These are phyloP conservation scores for Ypsolopha scabrella DNA, from an alignment of 2,888 invertebrate species.

Conservation along the genomic window DNA sequence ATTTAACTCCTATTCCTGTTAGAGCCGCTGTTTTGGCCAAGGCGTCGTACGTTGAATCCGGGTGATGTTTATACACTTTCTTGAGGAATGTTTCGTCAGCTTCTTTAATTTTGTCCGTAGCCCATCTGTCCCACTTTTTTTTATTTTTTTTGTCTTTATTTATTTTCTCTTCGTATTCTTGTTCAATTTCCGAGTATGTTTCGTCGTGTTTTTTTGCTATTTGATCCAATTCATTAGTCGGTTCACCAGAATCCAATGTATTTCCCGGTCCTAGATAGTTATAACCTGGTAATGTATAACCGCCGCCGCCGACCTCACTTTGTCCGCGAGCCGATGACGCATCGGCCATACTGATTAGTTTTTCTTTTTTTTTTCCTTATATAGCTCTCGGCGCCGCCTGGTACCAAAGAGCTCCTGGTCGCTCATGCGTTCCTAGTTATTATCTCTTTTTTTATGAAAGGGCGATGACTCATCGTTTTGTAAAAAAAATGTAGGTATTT, in stretches of 20 bases:
- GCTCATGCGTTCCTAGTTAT: too few species aligned
- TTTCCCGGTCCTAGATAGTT: constrained; percentile 1
- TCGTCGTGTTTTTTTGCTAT: constrained; percentile 1
- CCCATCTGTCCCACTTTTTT: not conserved
- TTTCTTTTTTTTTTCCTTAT: too few species aligned
- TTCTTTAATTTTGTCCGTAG: too few species aligned
- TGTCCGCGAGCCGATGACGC: not conserved
- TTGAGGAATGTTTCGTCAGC: not conserved
- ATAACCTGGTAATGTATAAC: constrained; percentile 1
- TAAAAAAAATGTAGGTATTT: too few species aligned
- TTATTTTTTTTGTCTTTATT: not conserved
- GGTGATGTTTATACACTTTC: too few species aligned
- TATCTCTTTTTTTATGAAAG: too few species aligned
- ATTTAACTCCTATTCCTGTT: not conserved
- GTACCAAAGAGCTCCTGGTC: too few species aligned
- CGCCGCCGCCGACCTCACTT: too few species aligned
- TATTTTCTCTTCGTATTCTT: not conserved
- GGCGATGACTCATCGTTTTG: too few species aligned
- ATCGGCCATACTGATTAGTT: not conserved
- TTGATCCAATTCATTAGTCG: too few species aligned
- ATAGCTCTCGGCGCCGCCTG: too few species aligned
- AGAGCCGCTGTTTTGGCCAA: not conserved
- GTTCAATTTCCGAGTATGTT: not conserved
- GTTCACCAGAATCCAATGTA: too few species aligned
- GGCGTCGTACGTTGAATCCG: not conserved